A percentile compares a stretch with the other conserved stretches of the same genome.
Evolutionary conservation across 2,797 vertebrate species (phyloP).

Genomic region (Cebuella pygmaea): DNA sequence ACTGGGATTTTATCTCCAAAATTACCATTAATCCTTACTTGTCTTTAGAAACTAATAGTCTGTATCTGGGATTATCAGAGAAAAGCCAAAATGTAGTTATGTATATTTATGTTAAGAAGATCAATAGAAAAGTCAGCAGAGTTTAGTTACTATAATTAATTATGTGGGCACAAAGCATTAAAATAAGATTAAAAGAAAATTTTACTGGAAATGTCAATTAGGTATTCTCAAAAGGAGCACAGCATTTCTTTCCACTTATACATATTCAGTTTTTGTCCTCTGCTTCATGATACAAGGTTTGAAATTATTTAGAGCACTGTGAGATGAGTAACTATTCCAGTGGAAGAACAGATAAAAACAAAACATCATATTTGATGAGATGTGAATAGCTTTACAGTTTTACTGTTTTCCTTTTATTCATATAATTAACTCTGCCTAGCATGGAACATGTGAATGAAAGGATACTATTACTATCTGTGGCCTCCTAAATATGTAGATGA

Average conservation of each 20-base stretch:
- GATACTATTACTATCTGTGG: not conserved
- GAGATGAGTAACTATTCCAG: not conserved
- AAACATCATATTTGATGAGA: not conserved
- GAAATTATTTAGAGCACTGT: conserved; percentile 36
- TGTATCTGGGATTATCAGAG: not conserved
- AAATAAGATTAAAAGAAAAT: conserved; percentile 57
- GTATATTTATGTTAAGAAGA: conserved; percentile 21
- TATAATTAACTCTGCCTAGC: not conserved
- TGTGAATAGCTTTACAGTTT: not conserved
- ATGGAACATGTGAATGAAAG: not conserved
- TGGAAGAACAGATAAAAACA: not conserved
- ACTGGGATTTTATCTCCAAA: not conserved
- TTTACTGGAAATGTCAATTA: conserved; percentile 63
- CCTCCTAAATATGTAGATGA: not conserved
- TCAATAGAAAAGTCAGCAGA: not conserved
- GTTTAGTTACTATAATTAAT: conserved; percentile 32
- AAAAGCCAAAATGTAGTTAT: not conserved
- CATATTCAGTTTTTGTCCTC: not conserved
- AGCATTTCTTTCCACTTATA: conserved; percentile 35
- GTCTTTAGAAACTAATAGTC: not conserved
- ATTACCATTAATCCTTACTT: not conserved
- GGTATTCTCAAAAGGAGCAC: conserved; percentile 34
- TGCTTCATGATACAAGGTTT: not conserved
- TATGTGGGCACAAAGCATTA: not conserved
- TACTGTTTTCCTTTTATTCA: not conserved